phyloP scores from a whole-genome alignment of 2,888 invertebrate species.

The Rosalia funebris region DNA sequence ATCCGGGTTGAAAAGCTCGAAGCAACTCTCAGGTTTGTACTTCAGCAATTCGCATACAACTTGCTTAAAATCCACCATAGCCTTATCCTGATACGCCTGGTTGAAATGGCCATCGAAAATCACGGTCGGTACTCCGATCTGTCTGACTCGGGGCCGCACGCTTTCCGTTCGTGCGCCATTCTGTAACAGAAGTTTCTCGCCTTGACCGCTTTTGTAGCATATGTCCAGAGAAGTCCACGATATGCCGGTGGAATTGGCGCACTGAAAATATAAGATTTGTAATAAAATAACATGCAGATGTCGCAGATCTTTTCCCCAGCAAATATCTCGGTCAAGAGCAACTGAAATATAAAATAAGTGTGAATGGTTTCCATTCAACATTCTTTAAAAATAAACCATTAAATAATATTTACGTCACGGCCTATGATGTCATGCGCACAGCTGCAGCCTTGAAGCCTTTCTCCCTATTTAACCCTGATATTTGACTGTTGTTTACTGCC shows the following conservation, averaged over 20 bases:
- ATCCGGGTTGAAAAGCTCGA: background rate
- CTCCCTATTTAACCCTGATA: no score
- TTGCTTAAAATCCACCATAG: slow-evolving; percentile 44
- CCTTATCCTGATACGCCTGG: slow-evolving; percentile 37
- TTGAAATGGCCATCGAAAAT: slow-evolving; percentile 59
- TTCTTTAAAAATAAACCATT: no score
- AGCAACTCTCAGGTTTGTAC: slow-evolving; percentile 34
- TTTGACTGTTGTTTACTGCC: no score
- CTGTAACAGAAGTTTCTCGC: slow-evolving; percentile 57
- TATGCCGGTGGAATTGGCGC: slow-evolving; percentile 53
- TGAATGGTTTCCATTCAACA: no score
- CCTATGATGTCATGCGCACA: no score
- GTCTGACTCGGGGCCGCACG: slow-evolving; percentile 51
- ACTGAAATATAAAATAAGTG: no score
- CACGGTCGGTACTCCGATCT: slow-evolving; percentile 63
- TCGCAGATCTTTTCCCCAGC: no score
- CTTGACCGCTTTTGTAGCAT: slow-evolving; percentile 54
- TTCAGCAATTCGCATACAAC: slow-evolving; percentile 45
- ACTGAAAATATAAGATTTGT: no score
- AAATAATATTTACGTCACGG: no score
- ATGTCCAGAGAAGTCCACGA: slow-evolving; percentile 47
- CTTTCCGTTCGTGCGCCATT: slow-evolving; percentile 60
- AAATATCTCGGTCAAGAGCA: no score
- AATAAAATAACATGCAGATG: slow-evolving; percentile 15
- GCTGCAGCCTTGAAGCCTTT: no score